Percentiles rank a stretch among this genome's conserved stretches.
Conservation (phyloP, 2,113 vertebrate species). For the Heliornis fulica region DNA sequence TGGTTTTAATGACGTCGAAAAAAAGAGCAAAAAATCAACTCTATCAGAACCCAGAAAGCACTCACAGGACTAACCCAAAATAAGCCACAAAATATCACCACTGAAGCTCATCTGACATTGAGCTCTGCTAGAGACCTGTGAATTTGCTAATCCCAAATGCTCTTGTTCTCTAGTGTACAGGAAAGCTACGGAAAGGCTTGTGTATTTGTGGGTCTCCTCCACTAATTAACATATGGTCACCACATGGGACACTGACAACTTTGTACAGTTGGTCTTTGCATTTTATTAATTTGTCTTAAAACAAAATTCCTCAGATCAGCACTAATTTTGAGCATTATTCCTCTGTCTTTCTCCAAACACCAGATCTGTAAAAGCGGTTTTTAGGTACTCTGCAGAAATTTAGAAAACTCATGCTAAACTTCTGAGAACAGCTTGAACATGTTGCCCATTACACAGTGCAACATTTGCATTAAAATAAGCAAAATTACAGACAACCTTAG, state of each 20-base stretch:
- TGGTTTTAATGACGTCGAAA: not conserved
- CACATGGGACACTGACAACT: not conserved
- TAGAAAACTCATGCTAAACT: not conserved
- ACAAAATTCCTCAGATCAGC: not conserved
- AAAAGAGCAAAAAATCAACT: not conserved
- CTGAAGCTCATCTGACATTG: not conserved
- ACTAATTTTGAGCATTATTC: not conserved
- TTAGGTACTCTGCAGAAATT: not conserved
- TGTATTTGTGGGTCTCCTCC: not conserved
- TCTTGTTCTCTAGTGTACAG: not conserved
- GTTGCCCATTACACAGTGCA: not conserved
- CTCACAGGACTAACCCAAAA: not conserved
- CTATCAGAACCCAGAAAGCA: not conserved
- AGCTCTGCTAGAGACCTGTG: not conserved
- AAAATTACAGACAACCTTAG: not conserved
- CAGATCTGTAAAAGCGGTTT: not conserved
- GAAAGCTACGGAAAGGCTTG: not conserved
- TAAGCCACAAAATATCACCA: not conserved
- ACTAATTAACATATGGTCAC: not conserved
- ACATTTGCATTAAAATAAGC: not conserved
- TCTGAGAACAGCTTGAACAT: not conserved
- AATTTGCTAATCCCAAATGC: not conserved
- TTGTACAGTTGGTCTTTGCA: not conserved
- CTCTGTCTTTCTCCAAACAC: not conserved
- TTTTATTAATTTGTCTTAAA: not conserved